Evolutionary conservation across 1,140 invertebrate species (phyloP), one percentile per base, ranked within the genome.

Genomic region (Papilio machaon): DNA sequence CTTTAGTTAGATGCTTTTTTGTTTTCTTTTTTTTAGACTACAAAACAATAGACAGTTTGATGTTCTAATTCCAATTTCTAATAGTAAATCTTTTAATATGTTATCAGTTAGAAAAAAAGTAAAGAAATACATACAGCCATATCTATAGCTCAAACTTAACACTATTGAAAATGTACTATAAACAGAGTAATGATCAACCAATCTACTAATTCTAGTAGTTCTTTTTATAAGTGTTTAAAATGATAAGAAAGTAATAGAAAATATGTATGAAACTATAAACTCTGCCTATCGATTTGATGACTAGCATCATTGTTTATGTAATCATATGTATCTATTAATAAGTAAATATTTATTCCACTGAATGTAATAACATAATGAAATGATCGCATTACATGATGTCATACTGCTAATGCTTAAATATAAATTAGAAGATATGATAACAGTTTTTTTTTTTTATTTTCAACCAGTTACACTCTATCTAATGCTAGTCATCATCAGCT

Each of bases 271-370:
- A 64, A 30, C 23, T 64, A 11, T 15, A 67, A 67, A 70, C 23
- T 70, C 30, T 70, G 64, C 30, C 3, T 70, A 70, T 30, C 30
- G 23, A 30, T 70, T 15, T 70, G 13, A 35, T 35, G 30, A 35
- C 64, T 70, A 35, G 64, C 23, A 35, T 60, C 58, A 64, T 70
- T 70, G 64, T 70, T 70, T 70, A 70, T 70, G 5, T 35, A 70
- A 70, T 70, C 64, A 70, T 4, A 70, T 15, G 64, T 70, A 35
- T 70, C 64, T 70, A 70, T 70, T 70, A 70, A 70, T 30, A 15
- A 2, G 64, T 70, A 70, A 70, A 70, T 70, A 70, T 70, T 70
- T 70, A 70, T 70, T 70, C 64, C 30, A 70, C 23, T 70, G 64
- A 70, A 70, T 70, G 64, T 70, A 35, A 70, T 35, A 70, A 70